Base-by-base conservation (phyloP, 2,797 vertebrate genomes). In the Sebastes nivosus region DNA sequence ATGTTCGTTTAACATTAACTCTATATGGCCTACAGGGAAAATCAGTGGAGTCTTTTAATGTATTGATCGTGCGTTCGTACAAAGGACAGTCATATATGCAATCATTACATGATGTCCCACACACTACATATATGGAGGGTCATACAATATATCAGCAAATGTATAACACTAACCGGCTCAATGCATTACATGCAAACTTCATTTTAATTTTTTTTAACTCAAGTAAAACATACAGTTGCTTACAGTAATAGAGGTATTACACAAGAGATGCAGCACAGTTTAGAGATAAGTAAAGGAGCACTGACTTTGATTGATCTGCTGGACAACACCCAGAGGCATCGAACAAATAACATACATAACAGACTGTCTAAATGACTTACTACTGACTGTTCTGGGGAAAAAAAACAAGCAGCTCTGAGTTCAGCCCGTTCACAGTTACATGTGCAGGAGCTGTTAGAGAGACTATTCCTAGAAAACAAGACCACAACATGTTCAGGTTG, bases 351-450 rank as follows among this genome's bases (percentile, higher is more conserved):
- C 38, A 42, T 14, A 60, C 61, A 77, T 38, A 81, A 72, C 30
- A 81, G 65, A 80, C 70, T 24, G 18, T 76, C 46, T 88, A 80
- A 88, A 87, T 80, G 14, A 84, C 72, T 86, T 81, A 86, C 81
- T 61, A 87, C 87, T 59, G 84, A 91, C 75, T 25, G 54, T 29
- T 42, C 55, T 29, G 61, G 18, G 46, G 50, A 0, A 22, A 79
- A n/a, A 75, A 69, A 76, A 81, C 20, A 64, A 73, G 54, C 63
- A 27, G 24, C n/a, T 57, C 61, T 25, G 58, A 67, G 52, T 72
- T 86, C 74, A 57, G 20, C 63, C 60, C 11, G 25, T 50, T 76
- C 24, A 29, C 74, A 22, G 30, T 22, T 42, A 25, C 73, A 82
- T 69, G 65, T 71, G 34, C 60, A 58, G 1, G 5, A 80, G 57